These are phyloP conservation scores for Loripinus fragilis DNA, from an alignment of 2,888 invertebrate genomes.

Conservation along the genomic window DNA sequence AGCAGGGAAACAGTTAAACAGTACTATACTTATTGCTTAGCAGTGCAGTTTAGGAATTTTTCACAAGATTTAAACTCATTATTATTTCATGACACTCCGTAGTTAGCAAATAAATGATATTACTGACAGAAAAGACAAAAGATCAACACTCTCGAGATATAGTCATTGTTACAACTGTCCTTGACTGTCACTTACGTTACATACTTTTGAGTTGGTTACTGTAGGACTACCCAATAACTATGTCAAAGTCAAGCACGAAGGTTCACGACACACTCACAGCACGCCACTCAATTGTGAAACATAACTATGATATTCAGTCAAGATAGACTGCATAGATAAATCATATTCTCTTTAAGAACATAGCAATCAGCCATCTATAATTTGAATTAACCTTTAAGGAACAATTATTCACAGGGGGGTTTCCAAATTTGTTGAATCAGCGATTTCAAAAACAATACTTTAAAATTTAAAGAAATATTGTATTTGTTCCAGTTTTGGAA, in stretches of 20 bases:
- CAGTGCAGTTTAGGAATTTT: no score
- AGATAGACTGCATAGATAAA: conserved; percentile 24
- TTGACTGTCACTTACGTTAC: not conserved
- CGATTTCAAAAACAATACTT: not conserved
- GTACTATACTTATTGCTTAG: no score
- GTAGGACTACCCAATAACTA: not conserved
- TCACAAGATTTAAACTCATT: no score
- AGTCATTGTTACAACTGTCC: conserved; percentile 9
- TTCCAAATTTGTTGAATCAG: not conserved
- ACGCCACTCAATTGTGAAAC: conserved; percentile 37
- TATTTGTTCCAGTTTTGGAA: no score
- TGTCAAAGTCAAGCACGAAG: not conserved
- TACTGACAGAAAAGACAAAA: conserved; percentile 16
- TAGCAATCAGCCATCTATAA: not conserved
- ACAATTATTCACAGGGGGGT: not conserved
- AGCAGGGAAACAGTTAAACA: no score
- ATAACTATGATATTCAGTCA: conserved; percentile 35
- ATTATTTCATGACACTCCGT: no score
- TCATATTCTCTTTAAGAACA: not conserved
- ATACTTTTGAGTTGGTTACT: not conserved
- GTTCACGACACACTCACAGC: conserved; percentile 43
- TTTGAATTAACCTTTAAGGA: conserved; percentile 2
- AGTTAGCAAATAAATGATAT: not conserved
- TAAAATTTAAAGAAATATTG: no score
- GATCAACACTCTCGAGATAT: conserved; percentile 15